Percentiles rank a stretch among this genome's conserved stretches.
Evolutionary conservation across 2,888 invertebrate genomes (phyloP).

Genomic region (Phengaris arion): DNA sequence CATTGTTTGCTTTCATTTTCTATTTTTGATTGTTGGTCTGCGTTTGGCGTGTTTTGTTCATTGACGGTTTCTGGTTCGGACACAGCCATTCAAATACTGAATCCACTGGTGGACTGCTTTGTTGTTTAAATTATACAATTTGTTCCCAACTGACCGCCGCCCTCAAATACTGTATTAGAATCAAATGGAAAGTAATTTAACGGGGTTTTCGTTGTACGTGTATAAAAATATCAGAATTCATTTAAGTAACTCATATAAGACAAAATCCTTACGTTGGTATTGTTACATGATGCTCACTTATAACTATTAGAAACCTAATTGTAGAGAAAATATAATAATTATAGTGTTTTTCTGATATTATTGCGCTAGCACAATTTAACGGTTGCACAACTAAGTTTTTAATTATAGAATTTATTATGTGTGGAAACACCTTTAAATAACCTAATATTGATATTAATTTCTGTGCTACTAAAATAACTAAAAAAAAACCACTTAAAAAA

Average conservation of each 20-base stretch:
- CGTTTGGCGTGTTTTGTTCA: slow-evolving; percentile 74
- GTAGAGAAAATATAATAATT: not conserved
- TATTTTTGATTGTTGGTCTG: slow-evolving; percentile 62
- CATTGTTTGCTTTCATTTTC: slow-evolving; percentile 50
- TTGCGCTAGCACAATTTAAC: not conserved
- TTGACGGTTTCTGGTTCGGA: slow-evolving; percentile 62
- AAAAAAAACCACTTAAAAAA: slow-evolving; percentile 34
- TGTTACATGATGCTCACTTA: not conserved
- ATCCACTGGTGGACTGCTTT: slow-evolving; percentile 60
- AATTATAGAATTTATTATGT: not conserved
- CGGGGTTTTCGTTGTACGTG: not conserved
- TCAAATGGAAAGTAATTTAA: slow-evolving; percentile 23
- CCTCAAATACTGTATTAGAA: slow-evolving; percentile 25
- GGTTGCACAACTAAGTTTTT: not conserved
- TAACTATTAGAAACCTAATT: not conserved
- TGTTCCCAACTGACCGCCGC: slow-evolving; percentile 59
- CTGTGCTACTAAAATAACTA: not conserved
- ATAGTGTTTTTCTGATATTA: not conserved
- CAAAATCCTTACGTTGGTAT: not conserved
- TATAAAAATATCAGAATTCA: not conserved
- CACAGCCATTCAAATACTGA: slow-evolving; percentile 60
- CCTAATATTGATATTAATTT: not conserved
- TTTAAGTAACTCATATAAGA: too few species aligned
- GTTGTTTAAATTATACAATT: slow-evolving; percentile 68
- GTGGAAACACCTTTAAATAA: not conserved